Evolutionary conservation across 2,888 invertebrate genomes (phyloP).

Genomic region (Geotrupes spiniger): DNA sequence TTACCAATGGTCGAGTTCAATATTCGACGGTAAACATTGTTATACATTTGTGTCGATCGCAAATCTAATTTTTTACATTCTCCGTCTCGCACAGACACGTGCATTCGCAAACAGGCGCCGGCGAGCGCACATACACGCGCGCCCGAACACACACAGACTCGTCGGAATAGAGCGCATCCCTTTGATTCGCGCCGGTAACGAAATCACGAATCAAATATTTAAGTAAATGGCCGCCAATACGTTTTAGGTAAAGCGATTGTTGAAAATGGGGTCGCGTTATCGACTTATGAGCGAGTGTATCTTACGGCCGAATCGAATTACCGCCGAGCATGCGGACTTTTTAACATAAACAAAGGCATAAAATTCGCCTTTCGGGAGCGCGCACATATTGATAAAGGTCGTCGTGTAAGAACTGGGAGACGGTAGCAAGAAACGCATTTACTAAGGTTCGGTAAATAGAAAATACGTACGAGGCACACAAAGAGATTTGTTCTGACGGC

Average conservation of each 20-base stretch:
- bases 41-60: slow-evolving; percentile 26
- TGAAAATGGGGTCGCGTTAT: no score
- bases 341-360: no score
- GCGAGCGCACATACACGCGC: slow-evolving; percentile 3
- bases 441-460: slow-evolving; percentile 1
- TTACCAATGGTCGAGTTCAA: slow-evolving; percentile 34
- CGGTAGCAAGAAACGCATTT: slow-evolving; percentile 5
- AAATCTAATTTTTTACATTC: slow-evolving; percentile 32
- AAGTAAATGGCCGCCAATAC: slow-evolving; percentile 10
- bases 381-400: no score
- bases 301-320: no score
- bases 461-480: not conserved
- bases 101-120: slow-evolving; percentile 6
- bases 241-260: no score
- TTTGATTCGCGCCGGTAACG: slow-evolving; percentile 15
- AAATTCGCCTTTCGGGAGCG: no score
- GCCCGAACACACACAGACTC: not conserved
- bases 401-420: no score
- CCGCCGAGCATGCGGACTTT: no score
- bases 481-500: slow-evolving; percentile 1
- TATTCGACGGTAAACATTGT: slow-evolving; percentile 34
- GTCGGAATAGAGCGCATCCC: not conserved
- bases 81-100: slow-evolving; percentile 13
- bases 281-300: no score
- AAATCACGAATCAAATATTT: slow-evolving; percentile 20